These are phyloP conservation scores for Tokudaia tokunoshimensis DNA, from an alignment of 2,797 vertebrate species.

Conservation along the genomic window DNA sequence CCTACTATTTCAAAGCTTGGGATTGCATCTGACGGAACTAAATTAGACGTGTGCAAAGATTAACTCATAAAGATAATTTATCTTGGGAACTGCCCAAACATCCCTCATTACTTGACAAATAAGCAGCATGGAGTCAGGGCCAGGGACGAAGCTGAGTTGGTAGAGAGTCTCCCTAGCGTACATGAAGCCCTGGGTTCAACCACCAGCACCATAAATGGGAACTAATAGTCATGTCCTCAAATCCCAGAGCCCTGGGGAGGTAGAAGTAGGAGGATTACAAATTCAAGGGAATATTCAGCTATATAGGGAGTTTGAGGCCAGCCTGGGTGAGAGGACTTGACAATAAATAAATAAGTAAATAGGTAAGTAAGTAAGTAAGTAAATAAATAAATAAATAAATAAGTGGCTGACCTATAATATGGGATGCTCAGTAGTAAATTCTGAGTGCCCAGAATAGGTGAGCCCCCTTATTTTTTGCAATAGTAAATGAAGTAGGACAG, in stretches of 20 bases:
- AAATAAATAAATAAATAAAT: too few relatives aligned
- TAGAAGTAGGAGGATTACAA: background rate
- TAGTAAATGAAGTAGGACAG: background rate
- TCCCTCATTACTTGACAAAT: background rate
- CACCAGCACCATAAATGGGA: background rate
- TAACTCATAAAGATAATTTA: background rate
- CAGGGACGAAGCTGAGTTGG: background rate
- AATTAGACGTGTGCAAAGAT: conserved; percentile 17
- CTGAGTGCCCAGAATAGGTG: background rate
- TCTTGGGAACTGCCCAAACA: background rate
- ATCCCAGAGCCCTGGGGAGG: background rate
- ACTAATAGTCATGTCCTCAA: background rate
- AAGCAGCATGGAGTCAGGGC: background rate
- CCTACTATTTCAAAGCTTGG: background rate
- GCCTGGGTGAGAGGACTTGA: background rate
- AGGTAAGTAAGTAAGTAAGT: too few relatives aligned
- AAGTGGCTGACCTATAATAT: background rate
- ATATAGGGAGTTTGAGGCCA: background rate
- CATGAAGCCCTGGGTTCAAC: background rate
- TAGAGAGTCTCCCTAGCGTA: background rate
- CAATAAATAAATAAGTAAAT: too few relatives aligned
- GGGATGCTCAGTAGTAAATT: background rate
- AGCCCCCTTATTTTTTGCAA: background rate
- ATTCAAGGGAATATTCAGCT: background rate
- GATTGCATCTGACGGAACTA: background rate